Evolutionary conservation across 1,140 invertebrate species (phyloP).

Genomic region (Geopemphigus sp.): DNA sequence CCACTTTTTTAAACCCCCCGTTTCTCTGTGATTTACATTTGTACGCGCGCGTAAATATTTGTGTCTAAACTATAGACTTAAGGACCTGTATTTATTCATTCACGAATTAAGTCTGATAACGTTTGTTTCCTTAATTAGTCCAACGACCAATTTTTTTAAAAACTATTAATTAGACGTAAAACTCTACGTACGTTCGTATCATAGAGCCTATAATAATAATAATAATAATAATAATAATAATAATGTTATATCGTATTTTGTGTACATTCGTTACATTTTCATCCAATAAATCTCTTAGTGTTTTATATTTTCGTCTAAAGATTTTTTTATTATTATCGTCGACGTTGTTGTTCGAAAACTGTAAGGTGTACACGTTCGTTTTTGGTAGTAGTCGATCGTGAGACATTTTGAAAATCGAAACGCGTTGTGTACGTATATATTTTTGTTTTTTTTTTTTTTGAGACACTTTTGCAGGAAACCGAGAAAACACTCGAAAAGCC

Average conservation of each 20-base stretch:
- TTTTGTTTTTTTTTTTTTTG: no score
- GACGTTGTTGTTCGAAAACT: neutral
- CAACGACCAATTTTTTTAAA: constrained; percentile 39
- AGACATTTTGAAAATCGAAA: no score
- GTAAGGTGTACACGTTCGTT: neutral
- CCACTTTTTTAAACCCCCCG: constrained; percentile 5
- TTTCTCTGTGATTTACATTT: constrained; percentile 45
- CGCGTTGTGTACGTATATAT: no score
- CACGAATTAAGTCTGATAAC: constrained; percentile 46
- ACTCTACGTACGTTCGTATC: no score
- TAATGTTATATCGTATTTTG: constrained; percentile 20
- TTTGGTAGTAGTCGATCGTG: no score
- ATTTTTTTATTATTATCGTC: neutral
- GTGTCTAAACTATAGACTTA: constrained; percentile 8
- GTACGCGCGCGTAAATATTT: constrained; percentile 3
- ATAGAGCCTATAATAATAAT: constrained; percentile 9
- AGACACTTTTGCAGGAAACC: no score
- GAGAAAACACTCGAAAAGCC: no score
- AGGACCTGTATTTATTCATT: constrained; percentile 9
- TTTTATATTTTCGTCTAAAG: neutral
- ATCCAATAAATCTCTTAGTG: constrained; percentile 18
- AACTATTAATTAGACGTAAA: neutral
- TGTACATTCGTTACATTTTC: constrained; percentile 1
- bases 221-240: no score
- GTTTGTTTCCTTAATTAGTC: constrained; percentile 20